A percentile compares a stretch with the other conserved stretches of the same genome.
phyloP scores from a whole-genome alignment of 2,888 invertebrate genomes.

The Carpatolechia fugitivella region DNA sequence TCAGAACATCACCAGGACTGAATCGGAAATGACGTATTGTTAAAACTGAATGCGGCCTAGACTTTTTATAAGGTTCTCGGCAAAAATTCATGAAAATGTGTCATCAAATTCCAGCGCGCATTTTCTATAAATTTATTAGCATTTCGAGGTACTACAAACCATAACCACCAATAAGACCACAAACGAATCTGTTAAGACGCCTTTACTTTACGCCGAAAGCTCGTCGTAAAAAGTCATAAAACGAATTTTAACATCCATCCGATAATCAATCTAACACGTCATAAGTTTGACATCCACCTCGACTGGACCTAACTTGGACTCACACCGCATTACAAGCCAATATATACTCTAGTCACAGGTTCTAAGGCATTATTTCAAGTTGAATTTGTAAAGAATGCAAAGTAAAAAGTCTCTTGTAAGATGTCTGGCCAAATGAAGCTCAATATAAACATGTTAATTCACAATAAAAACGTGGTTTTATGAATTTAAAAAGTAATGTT shows the following conservation, averaged over 20 bases:
- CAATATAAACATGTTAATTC: constrained; percentile 76
- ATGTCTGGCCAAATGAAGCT: constrained; percentile 68
- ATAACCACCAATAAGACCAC: constrained; percentile 47
- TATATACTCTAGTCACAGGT: constrained; percentile 30
- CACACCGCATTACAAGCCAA: constrained; percentile 28
- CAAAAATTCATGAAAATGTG: too few relatives aligned
- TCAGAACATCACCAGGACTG: too few relatives aligned
- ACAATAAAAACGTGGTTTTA: constrained; percentile 66
- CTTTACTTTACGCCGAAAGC: constrained; percentile 66
- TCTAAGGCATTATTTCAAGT: neutral
- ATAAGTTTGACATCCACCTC: constrained; percentile 78
- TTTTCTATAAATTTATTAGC: constrained; percentile 8
- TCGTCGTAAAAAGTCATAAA: constrained; percentile 76
- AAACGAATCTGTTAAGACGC: constrained; percentile 65
- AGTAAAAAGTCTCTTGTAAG: constrained; percentile 54
- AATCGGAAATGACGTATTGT: too few relatives aligned
- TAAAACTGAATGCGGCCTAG: too few relatives aligned
- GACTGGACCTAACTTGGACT: constrained; percentile 57
- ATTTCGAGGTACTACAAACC: constrained; percentile 24
- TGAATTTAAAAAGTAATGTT: constrained; percentile 55
- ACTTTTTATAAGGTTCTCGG: too few relatives aligned
- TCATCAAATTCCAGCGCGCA: neutral
- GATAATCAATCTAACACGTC: constrained; percentile 81
- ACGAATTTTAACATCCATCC: constrained; percentile 79
- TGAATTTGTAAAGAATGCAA: constrained; percentile 33